These are phyloP conservation scores for Xylota sylvarum DNA, from an alignment of 2,888 invertebrate genomes.

Conservation along the genomic window DNA sequence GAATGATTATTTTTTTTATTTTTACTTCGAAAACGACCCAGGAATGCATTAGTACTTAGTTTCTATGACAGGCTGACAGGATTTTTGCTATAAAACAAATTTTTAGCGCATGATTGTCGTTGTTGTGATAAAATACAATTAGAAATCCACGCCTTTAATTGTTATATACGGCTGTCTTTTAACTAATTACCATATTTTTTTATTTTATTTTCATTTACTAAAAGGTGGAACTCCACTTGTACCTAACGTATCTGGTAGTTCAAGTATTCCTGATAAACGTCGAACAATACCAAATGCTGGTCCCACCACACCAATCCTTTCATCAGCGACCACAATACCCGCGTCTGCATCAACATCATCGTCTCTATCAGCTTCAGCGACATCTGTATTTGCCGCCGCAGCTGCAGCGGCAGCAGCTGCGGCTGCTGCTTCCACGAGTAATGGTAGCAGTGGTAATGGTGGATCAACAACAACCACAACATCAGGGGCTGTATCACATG, in stretches of 20 bases:
- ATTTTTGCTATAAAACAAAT: slow-evolving; percentile 41
- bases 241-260: slow-evolving; percentile 80
- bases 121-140: slow-evolving; percentile 47
- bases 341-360: slow-evolving; percentile 70
- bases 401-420: slow-evolving; percentile 52
- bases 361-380: slow-evolving; percentile 60
- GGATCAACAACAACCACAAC: slow-evolving; percentile 72
- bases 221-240: slow-evolving; percentile 86
- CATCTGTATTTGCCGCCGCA: slow-evolving; percentile 45
- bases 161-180: not conserved
- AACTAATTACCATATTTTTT: slow-evolving; percentile 31
- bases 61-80: slow-evolving; percentile 19
- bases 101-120: slow-evolving; percentile 67
- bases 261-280: slow-evolving; percentile 77
- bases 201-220: slow-evolving; percentile 64
- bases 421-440: slow-evolving; percentile 49
- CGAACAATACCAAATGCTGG: slow-evolving; percentile 79
- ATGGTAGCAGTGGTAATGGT: slow-evolving; percentile 20
- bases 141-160: slow-evolving; percentile 10
- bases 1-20: slow-evolving; percentile 14
- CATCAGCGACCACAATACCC: slow-evolving; percentile 78
- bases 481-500: slow-evolving; percentile 79
- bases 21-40: slow-evolving; percentile 21
- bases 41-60: slow-evolving; percentile 55
- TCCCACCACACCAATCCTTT: slow-evolving; percentile 78